These are phyloP conservation scores for Triplophysa tibetana DNA, from an alignment of 2,113 vertebrate genomes.

Conservation along the genomic window DNA sequence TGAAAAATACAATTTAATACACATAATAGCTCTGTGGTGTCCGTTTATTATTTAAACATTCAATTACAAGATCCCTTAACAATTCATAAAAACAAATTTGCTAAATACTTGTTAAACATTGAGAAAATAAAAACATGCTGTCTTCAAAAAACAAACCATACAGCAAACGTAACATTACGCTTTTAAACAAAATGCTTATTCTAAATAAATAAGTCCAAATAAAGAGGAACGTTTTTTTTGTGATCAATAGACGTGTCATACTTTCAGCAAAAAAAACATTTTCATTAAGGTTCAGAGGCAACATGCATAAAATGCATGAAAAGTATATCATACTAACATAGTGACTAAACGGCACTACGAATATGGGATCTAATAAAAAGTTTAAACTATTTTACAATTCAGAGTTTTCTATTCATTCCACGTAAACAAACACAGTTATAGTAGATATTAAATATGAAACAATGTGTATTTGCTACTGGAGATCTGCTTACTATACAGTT, in stretches of 20 bases:
- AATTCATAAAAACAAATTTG: background rate
- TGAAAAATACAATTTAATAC: background rate
- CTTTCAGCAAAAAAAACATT: background rate
- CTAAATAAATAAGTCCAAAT: background rate
- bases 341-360: background rate
- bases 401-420: background rate
- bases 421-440: background rate
- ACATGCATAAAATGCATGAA: constrained; percentile 10
- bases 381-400: constrained; percentile 3
- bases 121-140: background rate
- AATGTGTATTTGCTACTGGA: background rate
- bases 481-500: background rate
- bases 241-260: background rate
- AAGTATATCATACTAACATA: background rate
- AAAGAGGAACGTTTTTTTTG: background rate
- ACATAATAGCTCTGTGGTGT: background rate
- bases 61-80: constrained; percentile 12
- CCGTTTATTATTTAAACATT: constrained; percentile 20
- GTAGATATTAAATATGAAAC: background rate
- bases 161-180: background rate
- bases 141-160: background rate
- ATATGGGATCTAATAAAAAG: background rate
- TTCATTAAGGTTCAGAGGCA: constrained; percentile 1
- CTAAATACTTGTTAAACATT: background rate
- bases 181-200: background rate